Base-by-base conservation (phyloP, 2,888 invertebrate species). In the Taenaris catops region DNA sequence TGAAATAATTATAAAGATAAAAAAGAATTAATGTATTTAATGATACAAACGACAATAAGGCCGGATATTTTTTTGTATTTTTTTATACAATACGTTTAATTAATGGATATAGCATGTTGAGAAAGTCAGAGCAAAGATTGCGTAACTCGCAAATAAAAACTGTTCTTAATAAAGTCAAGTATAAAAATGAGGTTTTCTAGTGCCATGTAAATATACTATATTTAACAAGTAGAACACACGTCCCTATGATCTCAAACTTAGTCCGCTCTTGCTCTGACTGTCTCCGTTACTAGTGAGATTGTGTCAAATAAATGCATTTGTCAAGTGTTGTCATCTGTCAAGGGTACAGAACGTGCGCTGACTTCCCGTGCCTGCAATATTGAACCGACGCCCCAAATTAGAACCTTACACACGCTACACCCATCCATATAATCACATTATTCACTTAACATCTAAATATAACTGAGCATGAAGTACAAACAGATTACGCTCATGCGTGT, bases 391-490 rank as follows among this genome's bases (percentile, higher is more conserved):
- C 37, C 16, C 10, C 32, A 16, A 21, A 23, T 25, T 16, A 41
- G 21, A 38, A 43, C 44, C 34, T 44, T 41, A 38, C 27, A 40
- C 28, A 34, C 35, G 25, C 32, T 38, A 41, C 31, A 37, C 11
- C 34, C 37, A 37, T 49, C 53, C 41, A 38, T 27, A 20, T 26
- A 19, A 31, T 16, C 28, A 44, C 25, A 29, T n/a, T n/a, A 26
- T 38, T 33, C 43, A 37, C 38, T 59, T 65, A 67, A 70, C 59
- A 53, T 69, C 76, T 79, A 78, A 69, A 73, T 48, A 80, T 62
- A 81, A 81, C 80, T 81, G 83, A 83, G 83, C 80, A 76, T 69
- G 71, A 76, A 80, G 74, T 72, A 74, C 75, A 73, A 55, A 65
- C 61, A 67, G 65, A 53, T 53, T 61, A 53, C 37, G 51, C 48